Evolutionary conservation across 2,888 invertebrate species (phyloP).

Genomic region (Nemotelus pantherinus): DNA sequence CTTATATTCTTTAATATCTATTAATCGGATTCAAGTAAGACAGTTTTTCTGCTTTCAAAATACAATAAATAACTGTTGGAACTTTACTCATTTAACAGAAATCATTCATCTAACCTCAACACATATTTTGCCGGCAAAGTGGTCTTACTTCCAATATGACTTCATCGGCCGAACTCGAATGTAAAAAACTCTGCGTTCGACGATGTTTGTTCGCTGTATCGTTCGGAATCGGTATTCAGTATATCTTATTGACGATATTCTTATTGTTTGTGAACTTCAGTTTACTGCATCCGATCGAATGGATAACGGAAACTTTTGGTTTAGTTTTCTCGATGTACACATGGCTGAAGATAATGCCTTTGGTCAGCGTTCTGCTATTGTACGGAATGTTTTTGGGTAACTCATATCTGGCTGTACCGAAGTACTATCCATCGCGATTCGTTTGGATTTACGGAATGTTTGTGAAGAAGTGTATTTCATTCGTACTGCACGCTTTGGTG

Average conservation of each 20-base stretch:
- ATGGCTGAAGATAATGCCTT: constrained; percentile 73
- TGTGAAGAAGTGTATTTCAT: constrained; percentile 68
- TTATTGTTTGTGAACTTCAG: constrained; percentile 71
- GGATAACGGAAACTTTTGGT: constrained; percentile 71
- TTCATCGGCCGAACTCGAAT: constrained; percentile 53
- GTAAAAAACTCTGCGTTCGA: constrained; percentile 58
- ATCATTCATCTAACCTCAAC: constrained; percentile 14
- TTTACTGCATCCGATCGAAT: constrained; percentile 71
- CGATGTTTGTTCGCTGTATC: constrained; percentile 66
- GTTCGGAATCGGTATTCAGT: constrained; percentile 71
- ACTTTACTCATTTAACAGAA: background rate
- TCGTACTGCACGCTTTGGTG: constrained; percentile 69
- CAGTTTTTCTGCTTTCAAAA: background rate
- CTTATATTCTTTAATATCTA: background rate
- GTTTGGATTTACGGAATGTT: constrained; percentile 72
- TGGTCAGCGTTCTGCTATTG: constrained; percentile 72
- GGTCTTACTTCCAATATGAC: constrained; percentile 10
- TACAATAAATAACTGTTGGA: background rate
- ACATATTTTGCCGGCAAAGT: background rate
- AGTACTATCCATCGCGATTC: constrained; percentile 74
- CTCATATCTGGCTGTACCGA: constrained; percentile 71
- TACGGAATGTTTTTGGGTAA: constrained; percentile 79
- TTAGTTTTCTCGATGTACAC: constrained; percentile 69
- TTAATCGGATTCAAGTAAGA: background rate
- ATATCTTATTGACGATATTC: constrained; percentile 66